phyloP scores from a whole-genome alignment of 2,888 invertebrate species.

The Ctenicera cuprea region DNA sequence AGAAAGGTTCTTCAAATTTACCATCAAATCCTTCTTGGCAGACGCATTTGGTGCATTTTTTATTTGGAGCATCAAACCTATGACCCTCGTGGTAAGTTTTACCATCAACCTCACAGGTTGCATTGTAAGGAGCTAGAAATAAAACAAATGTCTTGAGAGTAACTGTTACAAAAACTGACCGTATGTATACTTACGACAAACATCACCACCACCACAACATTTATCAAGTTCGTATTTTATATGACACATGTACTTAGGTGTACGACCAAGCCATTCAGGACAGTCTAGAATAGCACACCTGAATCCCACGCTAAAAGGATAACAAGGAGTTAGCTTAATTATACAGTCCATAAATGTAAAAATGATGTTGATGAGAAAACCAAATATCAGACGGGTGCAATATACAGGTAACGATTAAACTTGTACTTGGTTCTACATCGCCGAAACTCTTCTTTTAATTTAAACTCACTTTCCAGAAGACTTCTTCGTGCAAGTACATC shows the following conservation, averaged over 20 bases:
- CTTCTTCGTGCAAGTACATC: conserved; percentile 43
- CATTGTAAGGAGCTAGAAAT: conserved; percentile 47
- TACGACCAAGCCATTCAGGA: conserved; percentile 54
- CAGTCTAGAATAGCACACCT: conserved; percentile 60
- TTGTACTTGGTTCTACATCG: no score
- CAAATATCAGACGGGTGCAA: no score
- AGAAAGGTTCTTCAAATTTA: conserved; percentile 56
- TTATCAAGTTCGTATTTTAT: conserved; percentile 41
- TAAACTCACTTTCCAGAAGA: conserved; percentile 8
- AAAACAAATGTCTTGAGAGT: no score
- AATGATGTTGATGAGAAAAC: no score
- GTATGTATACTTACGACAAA: conserved; percentile 49
- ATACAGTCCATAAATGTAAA: no score
- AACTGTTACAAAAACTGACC: no score
- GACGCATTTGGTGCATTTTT: conserved; percentile 53
- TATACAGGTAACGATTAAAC: no score
- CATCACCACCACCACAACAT: conserved; percentile 52
- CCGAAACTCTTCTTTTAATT: no score
- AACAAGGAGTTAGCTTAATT: background rate
- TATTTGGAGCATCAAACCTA: conserved; percentile 45
- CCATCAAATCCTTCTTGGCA: conserved; percentile 56
- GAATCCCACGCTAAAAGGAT: conserved; percentile 48
- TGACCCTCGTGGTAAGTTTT: conserved; percentile 52
- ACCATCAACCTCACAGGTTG: conserved; percentile 46
- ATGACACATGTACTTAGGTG: conserved; percentile 29